Evolutionary conservation across 2,888 invertebrate genomes (phyloP).

Genomic region (Pseudanteris insignis): DNA sequence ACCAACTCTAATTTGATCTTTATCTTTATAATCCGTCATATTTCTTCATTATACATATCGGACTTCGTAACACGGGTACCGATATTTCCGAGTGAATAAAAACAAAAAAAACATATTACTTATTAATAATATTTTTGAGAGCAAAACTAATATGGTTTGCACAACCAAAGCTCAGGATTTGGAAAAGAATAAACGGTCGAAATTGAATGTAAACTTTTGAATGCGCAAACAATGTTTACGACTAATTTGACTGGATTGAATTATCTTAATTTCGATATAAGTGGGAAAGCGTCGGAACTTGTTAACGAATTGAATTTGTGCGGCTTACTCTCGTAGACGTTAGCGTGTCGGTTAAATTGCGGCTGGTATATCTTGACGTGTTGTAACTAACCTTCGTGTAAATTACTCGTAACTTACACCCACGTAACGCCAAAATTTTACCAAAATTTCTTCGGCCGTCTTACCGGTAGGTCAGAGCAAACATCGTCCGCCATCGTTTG

Average conservation of each 20-base stretch:
- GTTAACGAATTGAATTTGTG: conserved; percentile 29
- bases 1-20: too few species aligned
- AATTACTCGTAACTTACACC: conserved; percentile 55
- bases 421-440: conserved; percentile 47
- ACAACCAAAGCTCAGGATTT: too few species aligned
- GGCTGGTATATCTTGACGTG: conserved; percentile 33
- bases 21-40: too few species aligned
- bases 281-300: conserved; percentile 10
- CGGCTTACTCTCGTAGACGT: conserved; percentile 23
- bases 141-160: too few species aligned
- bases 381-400: conserved; percentile 50
- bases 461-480: conserved; percentile 20
- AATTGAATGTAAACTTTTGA: too few species aligned
- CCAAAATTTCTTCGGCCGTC: conserved; percentile 31
- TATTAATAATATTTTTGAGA: too few species aligned
- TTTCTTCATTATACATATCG: too few species aligned
- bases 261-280: conserved; percentile 13
- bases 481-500: conserved; percentile 16
- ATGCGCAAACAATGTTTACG: not conserved
- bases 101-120: too few species aligned
- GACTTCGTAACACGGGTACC: too few species aligned
- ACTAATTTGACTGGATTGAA: conserved; percentile 21
- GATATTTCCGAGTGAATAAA: too few species aligned
- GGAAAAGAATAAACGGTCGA: too few species aligned
- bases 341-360: conserved; percentile 34